Evolutionary conservation across 2,888 invertebrate species (phyloP).

Genomic region (Amblyteles armatorius): DNA sequence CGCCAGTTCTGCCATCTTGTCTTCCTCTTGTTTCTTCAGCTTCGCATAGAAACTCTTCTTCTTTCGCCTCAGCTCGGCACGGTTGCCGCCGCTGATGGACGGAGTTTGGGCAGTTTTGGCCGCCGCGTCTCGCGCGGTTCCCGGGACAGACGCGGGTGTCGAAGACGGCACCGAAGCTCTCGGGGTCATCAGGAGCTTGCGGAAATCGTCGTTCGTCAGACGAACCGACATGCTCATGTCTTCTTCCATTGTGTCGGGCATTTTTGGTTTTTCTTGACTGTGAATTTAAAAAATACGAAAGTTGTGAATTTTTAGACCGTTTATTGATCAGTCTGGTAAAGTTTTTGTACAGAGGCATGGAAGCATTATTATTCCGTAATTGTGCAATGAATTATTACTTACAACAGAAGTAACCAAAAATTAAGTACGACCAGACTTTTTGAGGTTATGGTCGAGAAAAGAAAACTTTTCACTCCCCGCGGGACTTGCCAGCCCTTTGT

Average conservation of each 20-base stretch:
- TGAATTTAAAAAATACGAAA: background rate
- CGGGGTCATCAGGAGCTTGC: slow-evolving; percentile 98
- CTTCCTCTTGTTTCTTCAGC: slow-evolving; percentile 97
- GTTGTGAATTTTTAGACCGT: too few relatives aligned
- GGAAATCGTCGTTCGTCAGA: slow-evolving; percentile 98
- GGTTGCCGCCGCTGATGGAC: slow-evolving; percentile 77
- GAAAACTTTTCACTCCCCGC: background rate
- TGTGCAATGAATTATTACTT: background rate
- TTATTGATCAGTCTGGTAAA: background rate
- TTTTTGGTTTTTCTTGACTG: slow-evolving; percentile 70
- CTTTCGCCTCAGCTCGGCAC: slow-evolving; percentile 94
- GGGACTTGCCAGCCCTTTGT: background rate
- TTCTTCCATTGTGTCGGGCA: slow-evolving; percentile 81
- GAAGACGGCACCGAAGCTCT: slow-evolving; percentile 89
- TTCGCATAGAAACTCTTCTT: slow-evolving; percentile 98
- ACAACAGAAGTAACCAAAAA: background rate
- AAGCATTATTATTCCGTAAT: background rate
- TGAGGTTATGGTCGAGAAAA: background rate
- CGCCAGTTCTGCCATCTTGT: slow-evolving; percentile 96
- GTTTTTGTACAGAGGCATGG: background rate
- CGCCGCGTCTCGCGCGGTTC: slow-evolving; percentile 90
- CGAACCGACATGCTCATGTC: slow-evolving; percentile 87
- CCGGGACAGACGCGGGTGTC: slow-evolving; percentile 86
- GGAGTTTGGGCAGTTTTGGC: slow-evolving; percentile 87
- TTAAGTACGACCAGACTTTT: background rate